Percentiles rank a stretch among this genome's conserved stretches.
Evolutionary conservation across 1,140 invertebrate species (phyloP).

Genomic region (Orchesella cincta): DNA sequence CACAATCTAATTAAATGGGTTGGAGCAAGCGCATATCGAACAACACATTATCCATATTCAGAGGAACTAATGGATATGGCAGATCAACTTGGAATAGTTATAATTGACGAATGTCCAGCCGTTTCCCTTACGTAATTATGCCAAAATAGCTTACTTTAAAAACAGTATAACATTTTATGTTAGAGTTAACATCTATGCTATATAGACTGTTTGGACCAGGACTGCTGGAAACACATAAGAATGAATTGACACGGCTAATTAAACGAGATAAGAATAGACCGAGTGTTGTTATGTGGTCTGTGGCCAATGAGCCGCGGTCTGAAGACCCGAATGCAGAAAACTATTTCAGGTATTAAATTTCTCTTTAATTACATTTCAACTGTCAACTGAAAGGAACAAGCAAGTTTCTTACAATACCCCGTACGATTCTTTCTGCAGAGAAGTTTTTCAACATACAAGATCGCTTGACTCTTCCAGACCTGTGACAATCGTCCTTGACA

Average conservation of each 20-base stretch:
- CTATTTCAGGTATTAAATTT: constrained; percentile 75
- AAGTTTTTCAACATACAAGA: constrained; percentile 67
- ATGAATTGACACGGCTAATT: constrained; percentile 81
- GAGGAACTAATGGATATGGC: constrained; percentile 96
- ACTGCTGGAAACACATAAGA: constrained; percentile 76
- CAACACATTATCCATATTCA: constrained; percentile 97
- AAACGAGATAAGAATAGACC: constrained; percentile 89
- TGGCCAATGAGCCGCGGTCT: constrained; percentile 88
- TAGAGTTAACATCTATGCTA: too few species aligned
- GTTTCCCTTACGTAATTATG: constrained; percentile 78
- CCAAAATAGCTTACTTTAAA: too few species aligned
- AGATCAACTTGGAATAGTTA: constrained; percentile 89
- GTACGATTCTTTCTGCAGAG: constrained; percentile 51
- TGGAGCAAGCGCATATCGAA: constrained; percentile 91
- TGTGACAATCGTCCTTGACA: constrained; percentile 70
- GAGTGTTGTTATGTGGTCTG: constrained; percentile 91
- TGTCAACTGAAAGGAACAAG: not conserved
- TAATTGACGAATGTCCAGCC: constrained; percentile 93
- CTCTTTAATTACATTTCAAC: not conserved
- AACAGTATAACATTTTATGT: too few species aligned
- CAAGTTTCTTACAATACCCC: not conserved
- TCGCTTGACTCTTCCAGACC: constrained; percentile 74
- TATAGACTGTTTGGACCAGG: constrained; percentile 62
- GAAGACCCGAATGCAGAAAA: constrained; percentile 65
- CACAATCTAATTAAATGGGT: constrained; percentile 94